Percentiles rank a stretch among this genome's conserved stretches.
phyloP scores from a whole-genome alignment of 2,888 invertebrate species.

The Philonicus albiceps region DNA sequence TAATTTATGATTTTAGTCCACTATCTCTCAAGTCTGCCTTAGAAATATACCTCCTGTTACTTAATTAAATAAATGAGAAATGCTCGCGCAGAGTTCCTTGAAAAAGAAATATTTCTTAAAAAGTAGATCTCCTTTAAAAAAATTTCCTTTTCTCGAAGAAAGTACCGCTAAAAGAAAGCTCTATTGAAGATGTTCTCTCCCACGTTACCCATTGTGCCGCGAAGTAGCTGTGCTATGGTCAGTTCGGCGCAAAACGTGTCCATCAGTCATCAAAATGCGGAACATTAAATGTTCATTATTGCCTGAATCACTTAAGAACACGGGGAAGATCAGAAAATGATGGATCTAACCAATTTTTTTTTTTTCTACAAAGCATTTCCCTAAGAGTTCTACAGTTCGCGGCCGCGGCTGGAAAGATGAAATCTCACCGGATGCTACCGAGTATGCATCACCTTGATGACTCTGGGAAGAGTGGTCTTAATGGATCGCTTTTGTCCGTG shows the following conservation, averaged over 20 bases:
- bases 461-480: slow-evolving; percentile 24
- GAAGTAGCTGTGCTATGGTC: not conserved
- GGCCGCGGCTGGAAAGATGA: not conserved
- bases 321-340: not conserved
- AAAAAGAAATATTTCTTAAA: not conserved
- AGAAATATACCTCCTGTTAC: too few relatives aligned
- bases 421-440: slow-evolving; percentile 23
- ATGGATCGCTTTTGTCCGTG: slow-evolving; percentile 27
- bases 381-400: not conserved
- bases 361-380: not conserved
- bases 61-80: too few relatives aligned
- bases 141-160: not conserved
- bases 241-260: not conserved
- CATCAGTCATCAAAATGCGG: not conserved
- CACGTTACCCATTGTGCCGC: not conserved
- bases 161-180: not conserved
- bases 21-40: too few relatives aligned
- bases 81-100: not conserved
- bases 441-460: not conserved
- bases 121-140: not conserved
- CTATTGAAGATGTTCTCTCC: not conserved
- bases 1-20: too few relatives aligned
- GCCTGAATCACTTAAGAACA: slow-evolving; percentile 16
- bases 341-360: slow-evolving; percentile 14
- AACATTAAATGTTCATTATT: slow-evolving; percentile 21